Evolutionary conservation across 2,888 invertebrate species (phyloP).

Genomic region (Drosophila macrospina): DNA sequence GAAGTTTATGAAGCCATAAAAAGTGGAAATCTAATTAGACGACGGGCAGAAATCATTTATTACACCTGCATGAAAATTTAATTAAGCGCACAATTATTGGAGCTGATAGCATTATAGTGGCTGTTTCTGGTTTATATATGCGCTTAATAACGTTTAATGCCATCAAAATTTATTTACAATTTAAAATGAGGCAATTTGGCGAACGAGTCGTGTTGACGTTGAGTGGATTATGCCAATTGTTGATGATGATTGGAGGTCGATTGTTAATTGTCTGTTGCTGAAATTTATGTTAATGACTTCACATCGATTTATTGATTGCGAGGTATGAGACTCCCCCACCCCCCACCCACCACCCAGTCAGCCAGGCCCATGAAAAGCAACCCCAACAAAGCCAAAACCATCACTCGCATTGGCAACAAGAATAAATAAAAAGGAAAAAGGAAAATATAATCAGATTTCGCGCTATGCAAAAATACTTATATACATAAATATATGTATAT

Average conservation of each 20-base stretch:
- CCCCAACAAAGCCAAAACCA: constrained; percentile 40
- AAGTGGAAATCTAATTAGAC: constrained; percentile 75
- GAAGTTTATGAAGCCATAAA: constrained; percentile 36
- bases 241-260: constrained; percentile 75
- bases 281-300: constrained; percentile 76
- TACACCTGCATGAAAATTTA: constrained; percentile 81
- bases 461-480: constrained; percentile 65
- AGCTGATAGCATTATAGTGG: constrained; percentile 42
- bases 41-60: constrained; percentile 72
- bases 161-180: constrained; percentile 78
- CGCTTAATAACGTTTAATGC: constrained; percentile 76
- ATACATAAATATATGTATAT: too few species aligned
- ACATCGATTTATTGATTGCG: constrained; percentile 75
- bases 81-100: constrained; percentile 77
- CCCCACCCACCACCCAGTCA: too few species aligned
- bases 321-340: constrained; percentile 5
- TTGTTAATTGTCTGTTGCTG: constrained; percentile 74
- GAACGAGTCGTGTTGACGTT: constrained; percentile 36
- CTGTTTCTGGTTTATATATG: constrained; percentile 28
- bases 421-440: constrained; percentile 8
- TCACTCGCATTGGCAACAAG: constrained; percentile 35
- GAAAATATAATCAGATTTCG: constrained; percentile 66
- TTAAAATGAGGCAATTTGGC: constrained; percentile 75
- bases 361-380: constrained; percentile 22
- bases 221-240: constrained; percentile 79